Base-by-base conservation (phyloP, 1,140 invertebrate species). In the Pseudomyrmex gracilis region DNA sequence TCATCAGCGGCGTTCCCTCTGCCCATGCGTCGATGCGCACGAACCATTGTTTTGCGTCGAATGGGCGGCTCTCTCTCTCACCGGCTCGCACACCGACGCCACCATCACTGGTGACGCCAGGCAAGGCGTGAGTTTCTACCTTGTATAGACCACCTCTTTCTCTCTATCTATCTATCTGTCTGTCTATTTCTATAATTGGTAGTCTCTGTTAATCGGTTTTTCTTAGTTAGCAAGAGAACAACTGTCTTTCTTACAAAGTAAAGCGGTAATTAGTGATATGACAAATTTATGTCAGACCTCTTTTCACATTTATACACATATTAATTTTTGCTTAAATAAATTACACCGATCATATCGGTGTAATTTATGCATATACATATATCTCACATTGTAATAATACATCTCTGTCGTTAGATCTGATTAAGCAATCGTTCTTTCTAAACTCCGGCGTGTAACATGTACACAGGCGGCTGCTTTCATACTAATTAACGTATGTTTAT, bases 21-120 rank as follows among this genome's bases (percentile, higher is more conserved):
- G 93, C 92, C 92, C 93, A 93, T 94, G 93, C 93, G 93, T 93
- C 92, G 91, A 93, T 93, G 92, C 92, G 93, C 93, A 91, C 86
- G 73, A 92, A 91, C 89, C 91, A 94, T 94, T 94, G 93, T 94
- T 91, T 94, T 83, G 86, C 76, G 57, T 85, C 70, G 70, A 90
- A 90, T 91, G 91, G 91, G 91, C 91, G 91, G 83, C 77, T 24
- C 87, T 88, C 77, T 24, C 87, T 88, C 7, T 60, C 22, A 34
- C 20, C 34, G n/a, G n/a, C n/a, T 34, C 61, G 34, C 34, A 34
- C 34, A 51, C 34, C 71, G 67, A 73, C 73, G 67, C 78, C 84
- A 83, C 80, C 71, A 83, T 67, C 82, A 66, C 68, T 55, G 53
- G 73, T 47, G 49, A 63, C 20, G 34, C 66, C 34, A 58, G n/a